phyloP scores from a whole-genome alignment of 2,888 invertebrate species.

The Automeris io region DNA sequence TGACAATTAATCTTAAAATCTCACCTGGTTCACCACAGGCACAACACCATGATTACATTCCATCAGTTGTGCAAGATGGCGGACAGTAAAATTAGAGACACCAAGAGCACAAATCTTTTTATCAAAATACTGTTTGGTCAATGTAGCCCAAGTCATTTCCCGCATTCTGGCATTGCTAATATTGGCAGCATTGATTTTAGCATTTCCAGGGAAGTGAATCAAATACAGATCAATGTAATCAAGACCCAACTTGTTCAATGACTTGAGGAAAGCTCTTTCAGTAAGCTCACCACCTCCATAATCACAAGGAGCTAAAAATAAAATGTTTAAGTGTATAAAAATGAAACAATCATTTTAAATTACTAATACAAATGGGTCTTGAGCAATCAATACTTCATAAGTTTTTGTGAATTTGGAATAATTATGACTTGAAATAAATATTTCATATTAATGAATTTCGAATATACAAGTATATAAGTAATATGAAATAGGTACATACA shows the following conservation, averaged over 20 bases:
- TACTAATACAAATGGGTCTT: too few species aligned
- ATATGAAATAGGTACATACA: too few species aligned
- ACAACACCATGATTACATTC: not conserved
- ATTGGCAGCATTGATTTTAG: not conserved
- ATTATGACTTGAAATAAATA: too few species aligned
- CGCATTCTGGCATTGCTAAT: not conserved
- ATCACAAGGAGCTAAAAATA: slow-evolving; percentile 1
- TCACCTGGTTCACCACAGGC: not conserved
- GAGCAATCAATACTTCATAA: not conserved
- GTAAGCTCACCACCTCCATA: not conserved
- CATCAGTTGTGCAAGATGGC: not conserved
- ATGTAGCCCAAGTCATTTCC: not conserved
- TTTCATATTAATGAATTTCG: too few species aligned
- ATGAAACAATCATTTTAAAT: not conserved
- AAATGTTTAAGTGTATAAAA: too few species aligned
- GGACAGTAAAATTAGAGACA: not conserved
- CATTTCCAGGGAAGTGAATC: not conserved
- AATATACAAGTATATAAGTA: too few species aligned
- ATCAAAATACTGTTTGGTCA: not conserved
- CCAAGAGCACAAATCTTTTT: not conserved
- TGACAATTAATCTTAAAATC: too few species aligned
- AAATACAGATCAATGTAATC: slow-evolving; percentile 1
- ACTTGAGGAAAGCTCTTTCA: not conserved
- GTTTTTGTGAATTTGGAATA: not conserved
- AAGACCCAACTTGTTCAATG: not conserved